Conservation (phyloP, 2,113 vertebrate genomes). For the Rhea americana region DNA sequence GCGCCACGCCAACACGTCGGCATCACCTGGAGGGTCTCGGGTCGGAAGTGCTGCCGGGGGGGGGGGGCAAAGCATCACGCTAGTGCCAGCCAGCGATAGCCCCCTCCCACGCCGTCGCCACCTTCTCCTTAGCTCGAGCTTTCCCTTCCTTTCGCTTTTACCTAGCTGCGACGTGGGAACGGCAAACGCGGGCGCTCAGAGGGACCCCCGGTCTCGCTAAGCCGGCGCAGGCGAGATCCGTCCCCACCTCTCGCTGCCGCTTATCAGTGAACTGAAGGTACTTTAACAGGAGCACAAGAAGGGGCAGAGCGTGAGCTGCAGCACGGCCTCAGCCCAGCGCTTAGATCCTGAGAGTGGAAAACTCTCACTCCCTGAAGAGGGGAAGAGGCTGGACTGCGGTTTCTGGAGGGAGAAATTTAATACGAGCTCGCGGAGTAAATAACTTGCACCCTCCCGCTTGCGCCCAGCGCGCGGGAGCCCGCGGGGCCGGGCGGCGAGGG, state of each 20-base stretch:
- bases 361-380: slow-evolving; percentile 5
- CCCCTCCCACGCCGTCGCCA: too few relatives aligned
- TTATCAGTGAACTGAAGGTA: not conserved
- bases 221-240: not conserved
- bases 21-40: too few relatives aligned
- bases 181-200: not conserved
- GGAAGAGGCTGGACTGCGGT: slow-evolving; percentile 23
- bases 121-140: not conserved
- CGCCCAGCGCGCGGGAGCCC: not conserved
- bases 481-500: not conserved
- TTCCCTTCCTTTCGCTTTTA: not conserved
- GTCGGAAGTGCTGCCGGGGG: too few relatives aligned
- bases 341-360: slow-evolving; percentile 57
- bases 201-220: not conserved
- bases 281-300: not conserved
- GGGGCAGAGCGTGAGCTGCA: slow-evolving; percentile 13
- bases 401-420: slow-evolving; percentile 49
- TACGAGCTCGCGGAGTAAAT: slow-evolving; percentile 18
- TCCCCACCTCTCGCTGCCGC: not conserved
- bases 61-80: too few relatives aligned
- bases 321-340: not conserved
- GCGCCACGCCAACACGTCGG: too few relatives aligned
- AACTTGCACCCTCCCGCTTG: slow-evolving; percentile 8
- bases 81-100: too few relatives aligned
- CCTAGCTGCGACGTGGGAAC: not conserved